Evolutionary conservation across 2,113 vertebrate genomes (phyloP), one percentile per base, ranked within the genome.

Genomic region (Rhineura floridana): DNA sequence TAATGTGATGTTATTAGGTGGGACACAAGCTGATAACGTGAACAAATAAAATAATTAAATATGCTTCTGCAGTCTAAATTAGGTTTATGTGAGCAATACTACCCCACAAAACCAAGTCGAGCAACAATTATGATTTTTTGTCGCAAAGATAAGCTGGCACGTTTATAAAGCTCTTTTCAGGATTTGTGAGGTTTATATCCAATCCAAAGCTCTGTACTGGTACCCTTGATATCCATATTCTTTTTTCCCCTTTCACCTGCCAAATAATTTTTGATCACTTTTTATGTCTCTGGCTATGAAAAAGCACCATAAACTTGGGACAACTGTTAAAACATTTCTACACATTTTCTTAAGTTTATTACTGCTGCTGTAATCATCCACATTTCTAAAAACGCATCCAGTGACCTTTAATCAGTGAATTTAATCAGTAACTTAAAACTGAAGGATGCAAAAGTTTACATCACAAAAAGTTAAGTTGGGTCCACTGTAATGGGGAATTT

Each of bases 401-500:
- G 36, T 87, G 78, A 72, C 67, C 36, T 87, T 86, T 78, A 55
- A 9, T 81, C 81, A 81, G 55, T 52, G 42, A 55, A 59, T 46
- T 36, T 67, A 50, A 87, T 63, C 69, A 36, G 67, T 75, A 78
- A 82, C 55, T 48, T 17, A 59, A 63, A 48, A n/a, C 42, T 82
- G 70, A 63, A 82, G 44, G 39, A 65, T 75, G n/a, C 39, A 82
- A 75, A 44, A 17, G 39, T 87, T 87, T 75, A 73, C n/a, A 19
- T 21, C 70, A 87, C 86, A 65, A 83, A 88, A 75, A 76, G 25
- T 15, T 67, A 81, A 92, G 86, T 46, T 69, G 87, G 62, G 85
- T 84, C 84, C 65, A 87, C 75, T 52, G 80, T 90, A 95, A 91
- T 48, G 82, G 73, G 93, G 89, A 92, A 65, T 93, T 95, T 95